Base-by-base conservation (phyloP, 2,797 vertebrate species). In the Peromyscus nudipes region DNA sequence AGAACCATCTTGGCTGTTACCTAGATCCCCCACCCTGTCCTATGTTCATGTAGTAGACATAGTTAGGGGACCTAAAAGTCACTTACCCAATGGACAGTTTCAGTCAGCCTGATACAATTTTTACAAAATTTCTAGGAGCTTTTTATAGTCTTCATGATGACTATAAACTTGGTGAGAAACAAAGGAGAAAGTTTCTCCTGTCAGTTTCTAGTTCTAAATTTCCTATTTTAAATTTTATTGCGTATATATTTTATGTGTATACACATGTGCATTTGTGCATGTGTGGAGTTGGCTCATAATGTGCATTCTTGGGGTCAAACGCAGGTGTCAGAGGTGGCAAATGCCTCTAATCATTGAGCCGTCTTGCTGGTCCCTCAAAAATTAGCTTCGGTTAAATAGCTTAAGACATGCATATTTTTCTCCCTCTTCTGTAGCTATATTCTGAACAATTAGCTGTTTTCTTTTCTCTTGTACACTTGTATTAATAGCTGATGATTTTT, bases 21-120 rank as follows among this genome's bases (percentile, higher is more conserved):
- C 64, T 27, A 19, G 52, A n/a, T 62, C 73, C 57, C 0, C 14
- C 2, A 8, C 46, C 4, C 34, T 64, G 82, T 49, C 16, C 46
- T 31, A 0, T 92, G 79, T 86, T 89, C 60, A 55, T 69, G 75
- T 86, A 52, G 5, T 69, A 77, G 65, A 46, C 17, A 89, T 82
- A 82, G 6, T n/a, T n/a, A 93, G 46, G 92, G 84, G 62, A 89
- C 80, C 79, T 93, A 79, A 93, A 83, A 69, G 89, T 80, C 16
- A 60, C 73, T 94, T 29, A 60, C 40, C n/a, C 5, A 55, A 2
- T 82, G 75, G 64, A 77, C 95, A 52, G 52, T n/a, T 92, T 95
- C 94, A 93, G 40, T 89, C 46, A 96, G n/a, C 83, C 81, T 89
- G 49, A 82, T 96, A 82, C 86, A 85, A 71, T 92, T 95, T 96